Conservation (phyloP, 2,797 vertebrate species). For the Hydrolagus colliei region DNA sequence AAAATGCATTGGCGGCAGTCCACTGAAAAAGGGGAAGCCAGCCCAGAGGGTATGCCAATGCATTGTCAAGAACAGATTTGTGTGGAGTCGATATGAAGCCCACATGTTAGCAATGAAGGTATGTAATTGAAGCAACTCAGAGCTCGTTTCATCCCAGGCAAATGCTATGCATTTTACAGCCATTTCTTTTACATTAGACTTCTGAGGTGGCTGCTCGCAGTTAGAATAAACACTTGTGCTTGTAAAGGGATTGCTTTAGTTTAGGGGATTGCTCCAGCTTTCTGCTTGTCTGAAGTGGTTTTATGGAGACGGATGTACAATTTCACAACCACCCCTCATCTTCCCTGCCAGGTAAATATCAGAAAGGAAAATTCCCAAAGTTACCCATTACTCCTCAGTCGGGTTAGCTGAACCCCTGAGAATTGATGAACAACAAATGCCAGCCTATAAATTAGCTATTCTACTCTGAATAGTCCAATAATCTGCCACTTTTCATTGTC, state of each 20-base stretch:
- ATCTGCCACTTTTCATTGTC: no score
- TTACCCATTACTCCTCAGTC: no score
- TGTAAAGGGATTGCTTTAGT: neutral
- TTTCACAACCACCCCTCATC: neutral
- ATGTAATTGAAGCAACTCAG: neutral
- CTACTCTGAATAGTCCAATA: no score
- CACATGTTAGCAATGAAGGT: neutral
- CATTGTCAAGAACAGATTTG: neutral
- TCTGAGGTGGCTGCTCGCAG: neutral
- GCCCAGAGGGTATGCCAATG: neutral
- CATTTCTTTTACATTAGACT: neutral
- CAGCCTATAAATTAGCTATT: neutral
- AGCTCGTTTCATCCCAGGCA: neutral
- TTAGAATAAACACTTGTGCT: neutral
- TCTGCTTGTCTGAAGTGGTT: neutral
- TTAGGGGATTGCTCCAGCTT: neutral
- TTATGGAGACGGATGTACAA: neutral
- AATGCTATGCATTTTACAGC: conserved; percentile 3
- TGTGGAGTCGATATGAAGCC: neutral
- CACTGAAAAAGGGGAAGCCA: no score
- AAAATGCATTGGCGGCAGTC: no score
- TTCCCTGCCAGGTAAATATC: no score
- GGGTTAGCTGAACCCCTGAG: neutral
- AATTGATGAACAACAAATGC: neutral
- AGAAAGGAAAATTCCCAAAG: neutral